These are phyloP conservation scores for Ptychochromis oligacanthus DNA, from an alignment of 2,113 vertebrate species.

Conservation along the genomic window DNA sequence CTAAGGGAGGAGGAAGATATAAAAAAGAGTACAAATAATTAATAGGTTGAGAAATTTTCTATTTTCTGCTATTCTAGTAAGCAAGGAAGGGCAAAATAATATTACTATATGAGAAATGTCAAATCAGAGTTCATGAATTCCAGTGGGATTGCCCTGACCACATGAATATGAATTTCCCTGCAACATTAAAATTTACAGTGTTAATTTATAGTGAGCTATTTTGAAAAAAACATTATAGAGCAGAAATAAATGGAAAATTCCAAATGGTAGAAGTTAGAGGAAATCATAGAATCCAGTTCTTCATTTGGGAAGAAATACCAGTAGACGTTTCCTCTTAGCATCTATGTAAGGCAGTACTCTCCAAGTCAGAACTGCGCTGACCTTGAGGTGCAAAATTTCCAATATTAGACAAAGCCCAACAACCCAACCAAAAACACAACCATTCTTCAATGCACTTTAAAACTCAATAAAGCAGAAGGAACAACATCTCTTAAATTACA, in stretches of 20 bases:
- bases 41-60: background rate
- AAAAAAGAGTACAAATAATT: slow-evolving; percentile 3
- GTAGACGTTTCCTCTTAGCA: background rate
- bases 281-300: background rate
- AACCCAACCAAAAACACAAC: too few relatives aligned
- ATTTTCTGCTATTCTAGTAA: background rate
- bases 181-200: background rate
- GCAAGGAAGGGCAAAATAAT: background rate
- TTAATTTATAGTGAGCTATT: background rate
- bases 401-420: too few relatives aligned
- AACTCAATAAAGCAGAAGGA: too few relatives aligned
- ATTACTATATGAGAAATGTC: background rate
- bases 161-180: background rate
- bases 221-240: background rate
- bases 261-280: background rate
- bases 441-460: background rate
- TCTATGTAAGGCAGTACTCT: background rate
- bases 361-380: background rate
- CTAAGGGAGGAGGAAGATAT: background rate
- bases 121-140: background rate
- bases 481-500: background rate
- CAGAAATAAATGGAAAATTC: background rate
- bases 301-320: background rate
- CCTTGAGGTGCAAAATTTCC: background rate
- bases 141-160: background rate